phyloP scores from a whole-genome alignment of 2,797 vertebrate species.

The Centroberyx gerrardi region DNA sequence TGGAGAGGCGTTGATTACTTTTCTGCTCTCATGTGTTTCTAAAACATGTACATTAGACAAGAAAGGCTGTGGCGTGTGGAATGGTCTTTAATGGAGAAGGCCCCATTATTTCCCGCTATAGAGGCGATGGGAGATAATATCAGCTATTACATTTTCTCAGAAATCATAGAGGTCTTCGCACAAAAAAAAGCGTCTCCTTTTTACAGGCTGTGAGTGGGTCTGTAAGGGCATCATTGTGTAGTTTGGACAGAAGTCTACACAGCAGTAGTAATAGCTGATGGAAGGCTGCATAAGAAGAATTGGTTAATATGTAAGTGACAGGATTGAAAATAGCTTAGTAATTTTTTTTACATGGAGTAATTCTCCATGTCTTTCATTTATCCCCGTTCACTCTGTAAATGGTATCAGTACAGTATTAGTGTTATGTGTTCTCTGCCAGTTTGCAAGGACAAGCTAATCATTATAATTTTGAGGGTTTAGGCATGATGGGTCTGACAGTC shows the following conservation, averaged over 20 bases:
- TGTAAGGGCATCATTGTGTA: conserved; percentile 50
- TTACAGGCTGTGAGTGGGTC: conserved; percentile 51
- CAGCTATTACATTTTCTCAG: conserved; percentile 81
- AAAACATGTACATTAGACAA: conserved; percentile 67
- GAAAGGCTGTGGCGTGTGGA: conserved; percentile 64
- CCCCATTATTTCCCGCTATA: conserved; percentile 71
- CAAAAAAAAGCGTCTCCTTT: conserved; percentile 63
- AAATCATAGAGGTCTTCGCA: conserved; percentile 66
- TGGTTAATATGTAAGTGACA: conserved; percentile 40
- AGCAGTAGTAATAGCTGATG: conserved; percentile 43
- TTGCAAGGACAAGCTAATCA: conserved; percentile 79
- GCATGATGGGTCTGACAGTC: conserved; percentile 71
- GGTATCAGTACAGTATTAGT: conserved; percentile 50
- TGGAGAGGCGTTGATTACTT: conserved; percentile 68
- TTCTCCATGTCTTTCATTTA: conserved; percentile 52
- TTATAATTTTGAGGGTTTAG: conserved; percentile 71
- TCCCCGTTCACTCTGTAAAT: conserved; percentile 45
- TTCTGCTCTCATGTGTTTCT: conserved; percentile 65
- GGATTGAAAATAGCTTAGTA: conserved; percentile 55
- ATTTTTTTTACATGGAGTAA: conserved; percentile 54
- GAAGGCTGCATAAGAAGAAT: conserved; percentile 47
- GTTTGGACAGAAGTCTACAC: conserved; percentile 22
- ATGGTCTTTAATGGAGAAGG: conserved; percentile 75
- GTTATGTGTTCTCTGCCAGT: conserved; percentile 54
- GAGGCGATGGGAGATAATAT: conserved; percentile 77